Percentiles rank a stretch among this genome's conserved stretches.
phyloP scores from a whole-genome alignment of 2,888 invertebrate genomes.

The Acanthopleura granulata region DNA sequence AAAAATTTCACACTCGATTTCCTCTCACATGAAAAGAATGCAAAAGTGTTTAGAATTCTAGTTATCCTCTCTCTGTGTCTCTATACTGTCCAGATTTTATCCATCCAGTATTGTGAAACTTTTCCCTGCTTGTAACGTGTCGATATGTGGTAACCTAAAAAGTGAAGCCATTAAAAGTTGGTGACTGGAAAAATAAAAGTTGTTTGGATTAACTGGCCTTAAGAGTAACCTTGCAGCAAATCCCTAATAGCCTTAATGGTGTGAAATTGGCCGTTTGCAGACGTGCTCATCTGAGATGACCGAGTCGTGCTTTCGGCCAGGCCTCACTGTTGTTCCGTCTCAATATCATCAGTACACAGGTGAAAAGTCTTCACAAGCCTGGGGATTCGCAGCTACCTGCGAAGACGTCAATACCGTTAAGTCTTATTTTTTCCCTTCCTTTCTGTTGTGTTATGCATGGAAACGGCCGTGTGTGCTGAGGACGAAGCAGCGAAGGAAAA shows the following conservation, averaged over 20 bases:
- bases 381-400: background rate
- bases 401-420: conserved; percentile 8
- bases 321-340: background rate
- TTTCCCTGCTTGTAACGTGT: background rate
- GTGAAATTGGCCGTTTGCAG: background rate
- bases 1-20: no score
- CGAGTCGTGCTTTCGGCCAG: background rate
- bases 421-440: background rate
- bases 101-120: no score
- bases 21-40: no score
- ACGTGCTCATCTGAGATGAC: background rate
- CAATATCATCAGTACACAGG: conserved; percentile 6
- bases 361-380: background rate
- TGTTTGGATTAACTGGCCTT: conserved; percentile 11
- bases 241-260: conserved; percentile 8
- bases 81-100: no score
- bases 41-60: no score
- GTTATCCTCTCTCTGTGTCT: no score
- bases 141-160: background rate
- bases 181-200: background rate
- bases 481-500: no score
- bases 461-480: no score
- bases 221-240: conserved; percentile 7
- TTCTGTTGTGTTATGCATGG: no score
- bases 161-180: background rate